phyloP scores from a whole-genome alignment of 2,797 vertebrate species.

The Bufotes viridis region DNA sequence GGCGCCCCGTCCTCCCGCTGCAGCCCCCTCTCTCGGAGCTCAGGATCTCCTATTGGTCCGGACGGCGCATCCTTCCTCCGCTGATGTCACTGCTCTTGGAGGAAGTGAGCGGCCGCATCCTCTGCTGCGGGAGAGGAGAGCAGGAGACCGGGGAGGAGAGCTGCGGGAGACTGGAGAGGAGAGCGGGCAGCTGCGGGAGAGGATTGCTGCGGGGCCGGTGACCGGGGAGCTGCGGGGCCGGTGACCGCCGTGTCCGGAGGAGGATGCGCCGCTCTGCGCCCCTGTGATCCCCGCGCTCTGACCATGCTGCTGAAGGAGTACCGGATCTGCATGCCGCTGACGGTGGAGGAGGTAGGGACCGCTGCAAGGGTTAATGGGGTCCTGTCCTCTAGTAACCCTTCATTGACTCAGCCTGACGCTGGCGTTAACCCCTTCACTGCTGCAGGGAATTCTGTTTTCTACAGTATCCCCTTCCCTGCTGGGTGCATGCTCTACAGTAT shows the following conservation, averaged over 20 bases:
- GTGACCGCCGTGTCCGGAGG: not conserved
- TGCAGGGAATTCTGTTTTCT: not conserved
- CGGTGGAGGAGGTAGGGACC: slow-evolving; percentile 91
- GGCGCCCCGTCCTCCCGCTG: not conserved
- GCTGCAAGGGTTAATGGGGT: slow-evolving; percentile 19
- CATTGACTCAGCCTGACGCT: not conserved
- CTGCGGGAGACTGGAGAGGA: too few species aligned
- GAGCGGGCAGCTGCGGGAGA: too few species aligned
- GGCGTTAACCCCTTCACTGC: slow-evolving; percentile 1
- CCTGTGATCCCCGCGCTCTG: not conserved
- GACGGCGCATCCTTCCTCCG: slow-evolving; percentile 72
- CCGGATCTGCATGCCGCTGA: slow-evolving; percentile 97
- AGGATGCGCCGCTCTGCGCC: not conserved
- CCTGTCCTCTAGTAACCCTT: not conserved
- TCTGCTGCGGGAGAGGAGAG: not conserved
- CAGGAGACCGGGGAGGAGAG: too few species aligned
- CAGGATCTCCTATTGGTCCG: slow-evolving; percentile 70
- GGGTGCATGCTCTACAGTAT: not conserved
- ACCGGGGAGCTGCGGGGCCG: too few species aligned
- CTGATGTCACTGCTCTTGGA: slow-evolving; percentile 73
- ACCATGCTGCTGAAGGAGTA: slow-evolving; percentile 97
- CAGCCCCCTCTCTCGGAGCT: not conserved
- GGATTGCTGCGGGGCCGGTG: too few species aligned
- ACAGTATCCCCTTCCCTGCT: not conserved
- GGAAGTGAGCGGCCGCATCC: slow-evolving; percentile 58